Base-by-base conservation (phyloP, 2,888 invertebrate species). In the Stenolophus ochropezus region DNA sequence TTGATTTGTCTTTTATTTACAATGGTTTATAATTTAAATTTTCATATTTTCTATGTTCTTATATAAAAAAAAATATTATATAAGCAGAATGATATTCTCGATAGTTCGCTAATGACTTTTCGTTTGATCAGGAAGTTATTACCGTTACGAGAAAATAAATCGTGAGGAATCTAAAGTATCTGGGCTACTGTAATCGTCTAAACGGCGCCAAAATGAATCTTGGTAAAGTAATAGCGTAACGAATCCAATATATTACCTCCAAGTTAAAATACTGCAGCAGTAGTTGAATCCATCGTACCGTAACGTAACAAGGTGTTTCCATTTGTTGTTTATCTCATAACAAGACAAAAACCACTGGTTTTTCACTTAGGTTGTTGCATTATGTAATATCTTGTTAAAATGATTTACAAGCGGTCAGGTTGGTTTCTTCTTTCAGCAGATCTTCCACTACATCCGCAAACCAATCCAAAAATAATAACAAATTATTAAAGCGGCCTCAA, bases 361-460 rank as follows among this genome's bases (percentile, higher is more conserved):
- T 69, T 69, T 69, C 27, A 69, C 61, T 18, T 33, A 69, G 27
- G 33, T 69, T 33, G 65, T 69, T 69, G 65, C 65, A 69, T 69
- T 69, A 69, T 69, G 65, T 69, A 69, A 69, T 69, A 69, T 69
- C 65, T 69, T 33, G 65, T 69, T 69, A 69, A 69, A 69, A 69
- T 69, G 65, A 69, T 69, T 69, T 69, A 69, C 65, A 69, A 33
- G 16, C 33, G 33, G 27, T 69, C n/a, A 23, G 5, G 18, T 69
- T 69, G 33, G 18, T 33, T 33, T 4, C 23, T n/a, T n/a, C n/a
- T n/a, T n/a, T n/a, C n/a, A n/a, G n/a, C n/a, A n/a, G n/a, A n/a
- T n/a, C n/a, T n/a, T n/a, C n/a, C n/a, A n/a, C n/a, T n/a, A n/a
- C n/a, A n/a, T n/a, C n/a, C n/a, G n/a, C n/a, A n/a, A n/a, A n/a